Evolutionary conservation across 2,797 vertebrate species (phyloP).

Genomic region (Crocidura indochinensis): DNA sequence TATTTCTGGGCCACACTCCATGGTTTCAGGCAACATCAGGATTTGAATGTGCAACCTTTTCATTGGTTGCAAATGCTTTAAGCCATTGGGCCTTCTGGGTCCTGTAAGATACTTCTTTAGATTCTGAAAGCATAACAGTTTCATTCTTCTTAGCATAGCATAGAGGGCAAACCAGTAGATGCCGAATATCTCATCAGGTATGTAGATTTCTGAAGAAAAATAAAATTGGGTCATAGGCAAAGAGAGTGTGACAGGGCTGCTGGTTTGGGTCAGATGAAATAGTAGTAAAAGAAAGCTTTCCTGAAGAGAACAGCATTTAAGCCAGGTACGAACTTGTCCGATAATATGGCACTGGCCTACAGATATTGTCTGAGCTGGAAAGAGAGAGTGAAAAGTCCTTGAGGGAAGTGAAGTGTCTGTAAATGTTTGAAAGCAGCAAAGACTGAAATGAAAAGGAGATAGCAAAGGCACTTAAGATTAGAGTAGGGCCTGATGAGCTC

Average conservation of each 20-base stretch:
- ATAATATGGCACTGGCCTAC: neutral
- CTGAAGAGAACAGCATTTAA: constrained; percentile 35
- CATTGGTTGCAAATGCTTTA: no score
- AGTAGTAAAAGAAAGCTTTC: constrained; percentile 10
- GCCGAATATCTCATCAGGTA: neutral
- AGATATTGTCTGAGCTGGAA: neutral
- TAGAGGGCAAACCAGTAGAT: neutral
- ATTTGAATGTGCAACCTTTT: no score
- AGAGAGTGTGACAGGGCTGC: constrained; percentile 1
- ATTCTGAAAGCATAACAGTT: constrained; percentile 5
- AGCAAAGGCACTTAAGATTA: neutral
- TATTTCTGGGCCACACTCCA: no score
- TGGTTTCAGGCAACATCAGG: no score
- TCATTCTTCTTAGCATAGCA: neutral
- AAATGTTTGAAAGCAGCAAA: neutral
- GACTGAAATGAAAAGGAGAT: no score
- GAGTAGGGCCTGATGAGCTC: neutral
- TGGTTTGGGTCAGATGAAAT: constrained; percentile 44
- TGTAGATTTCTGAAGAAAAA: constrained; percentile 33
- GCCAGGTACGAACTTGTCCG: neutral
- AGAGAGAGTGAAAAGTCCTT: neutral
- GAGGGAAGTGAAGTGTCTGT: neutral
- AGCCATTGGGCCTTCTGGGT: no score
- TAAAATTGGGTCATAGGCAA: constrained; percentile 5
- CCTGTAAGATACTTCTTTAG: neutral